phyloP scores from a whole-genome alignment of 2,888 invertebrate species.

The Pseudoips prasinana region DNA sequence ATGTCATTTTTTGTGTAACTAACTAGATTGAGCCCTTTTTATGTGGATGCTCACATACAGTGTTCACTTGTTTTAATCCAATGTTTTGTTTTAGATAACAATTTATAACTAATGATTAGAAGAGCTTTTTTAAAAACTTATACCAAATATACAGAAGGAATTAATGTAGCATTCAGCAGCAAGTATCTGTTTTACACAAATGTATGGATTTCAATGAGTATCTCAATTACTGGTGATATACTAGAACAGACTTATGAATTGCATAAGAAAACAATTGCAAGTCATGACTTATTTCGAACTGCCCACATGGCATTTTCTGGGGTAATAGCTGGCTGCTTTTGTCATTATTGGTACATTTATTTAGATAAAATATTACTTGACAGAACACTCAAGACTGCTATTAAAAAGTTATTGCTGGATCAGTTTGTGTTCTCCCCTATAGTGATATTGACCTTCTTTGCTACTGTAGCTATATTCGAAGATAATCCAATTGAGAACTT shows the following conservation, averaged over 20 bases:
- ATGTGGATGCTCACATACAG: too few relatives aligned
- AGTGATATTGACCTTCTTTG: constrained; percentile 89
- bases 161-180: constrained; percentile 74
- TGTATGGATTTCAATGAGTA: constrained; percentile 86
- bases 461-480: constrained; percentile 88
- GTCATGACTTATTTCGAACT: constrained; percentile 84
- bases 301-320: constrained; percentile 90
- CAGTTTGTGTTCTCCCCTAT: constrained; percentile 93
- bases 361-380: constrained; percentile 89
- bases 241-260: constrained; percentile 91
- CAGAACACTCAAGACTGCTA: constrained; percentile 82
- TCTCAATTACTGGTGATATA: constrained; percentile 90
- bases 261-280: constrained; percentile 73
- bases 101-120: constrained; percentile 43
- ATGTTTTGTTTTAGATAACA: constrained; percentile 53
- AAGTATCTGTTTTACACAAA: constrained; percentile 91
- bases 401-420: constrained; percentile 91
- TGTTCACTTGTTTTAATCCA: too few relatives aligned
- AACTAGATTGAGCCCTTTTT: too few relatives aligned
- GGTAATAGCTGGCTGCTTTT: constrained; percentile 87
- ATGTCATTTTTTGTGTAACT: too few relatives aligned
- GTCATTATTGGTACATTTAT: constrained; percentile 93
- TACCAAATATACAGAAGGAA: constrained; percentile 44
- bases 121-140: constrained; percentile 50
- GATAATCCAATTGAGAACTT: constrained; percentile 82